phyloP scores from a whole-genome alignment of 2,113 vertebrate species.

The human (Homo sapiens) region GRCh38 chr7:5194001-5194500 shows the following conservation, averaged over 20 bases:
- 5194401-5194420: background rate
- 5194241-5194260: background rate
- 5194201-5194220: background rate
- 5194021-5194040: background rate
- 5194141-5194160: background rate
- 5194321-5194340: background rate
- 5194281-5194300: background rate
- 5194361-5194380: background rate
- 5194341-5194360: background rate
- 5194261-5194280: background rate
- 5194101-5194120: background rate
- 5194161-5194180: background rate
- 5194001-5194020: background rate
- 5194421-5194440: background rate
- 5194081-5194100: background rate
- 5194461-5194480: background rate
- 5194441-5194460: background rate
- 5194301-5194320: background rate
- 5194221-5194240: background rate
- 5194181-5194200: background rate
- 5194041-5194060: fast-evolving
- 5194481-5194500: background rate
- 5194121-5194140: background rate
- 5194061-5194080: background rate
- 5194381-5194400: background rate